phyloP scores from a whole-genome alignment of 2,113 vertebrate species.

The Scomber japonicus region DNA sequence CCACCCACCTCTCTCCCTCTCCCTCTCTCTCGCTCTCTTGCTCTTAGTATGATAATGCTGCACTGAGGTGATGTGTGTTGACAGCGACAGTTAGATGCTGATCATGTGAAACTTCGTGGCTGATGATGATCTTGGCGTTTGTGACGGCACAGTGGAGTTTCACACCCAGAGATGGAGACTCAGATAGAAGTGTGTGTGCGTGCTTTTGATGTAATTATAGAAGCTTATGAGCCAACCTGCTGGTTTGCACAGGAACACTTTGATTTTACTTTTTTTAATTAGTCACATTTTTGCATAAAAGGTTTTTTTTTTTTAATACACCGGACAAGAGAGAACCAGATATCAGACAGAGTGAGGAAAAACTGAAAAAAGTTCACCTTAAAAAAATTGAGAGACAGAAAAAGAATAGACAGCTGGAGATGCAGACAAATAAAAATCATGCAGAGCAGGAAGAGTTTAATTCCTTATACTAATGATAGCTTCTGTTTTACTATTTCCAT shows the following conservation, averaged over 20 bases:
- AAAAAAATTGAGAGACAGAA: neutral
- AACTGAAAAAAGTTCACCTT: neutral
- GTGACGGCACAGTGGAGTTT: neutral
- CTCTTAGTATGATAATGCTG: constrained; percentile 43
- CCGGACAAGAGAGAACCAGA: neutral
- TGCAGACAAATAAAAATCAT: constrained; percentile 31
- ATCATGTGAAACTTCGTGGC: constrained; percentile 41
- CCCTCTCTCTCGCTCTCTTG: neutral
- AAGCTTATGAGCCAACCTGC: neutral
- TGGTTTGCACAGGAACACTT: neutral
- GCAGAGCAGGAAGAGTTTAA: constrained; percentile 13
- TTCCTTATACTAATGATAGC: neutral
- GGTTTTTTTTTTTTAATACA: neutral
- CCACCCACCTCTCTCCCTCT: neutral
- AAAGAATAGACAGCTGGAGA: constrained; percentile 36
- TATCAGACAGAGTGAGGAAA: neutral
- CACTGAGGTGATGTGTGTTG: constrained; percentile 42
- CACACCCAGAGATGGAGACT: neutral
- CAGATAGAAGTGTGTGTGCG: neutral
- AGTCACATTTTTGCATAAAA: neutral
- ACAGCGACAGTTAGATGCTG: constrained; percentile 32
- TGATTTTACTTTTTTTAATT: neutral
- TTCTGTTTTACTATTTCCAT: constrained; percentile 6
- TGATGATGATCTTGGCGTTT: neutral
- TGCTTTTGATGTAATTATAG: neutral